Evolutionary conservation across 2,797 vertebrate genomes (phyloP).

Genomic region (Melanotaenia boesemani): DNA sequence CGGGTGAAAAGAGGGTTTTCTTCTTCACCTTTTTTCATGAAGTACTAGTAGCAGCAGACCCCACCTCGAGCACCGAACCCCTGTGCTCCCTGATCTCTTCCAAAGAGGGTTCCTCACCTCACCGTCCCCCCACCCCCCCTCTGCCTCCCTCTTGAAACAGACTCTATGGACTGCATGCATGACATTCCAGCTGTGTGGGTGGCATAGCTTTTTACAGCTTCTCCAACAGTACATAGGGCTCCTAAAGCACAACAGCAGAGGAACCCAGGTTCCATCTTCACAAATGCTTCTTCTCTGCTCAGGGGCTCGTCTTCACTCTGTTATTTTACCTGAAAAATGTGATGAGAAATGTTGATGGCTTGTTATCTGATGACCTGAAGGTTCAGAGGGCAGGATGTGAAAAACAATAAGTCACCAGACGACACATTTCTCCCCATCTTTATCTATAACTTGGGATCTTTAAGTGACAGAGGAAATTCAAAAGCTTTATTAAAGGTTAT

Average conservation of each 20-base stretch:
- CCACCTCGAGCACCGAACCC: slow-evolving; percentile 61
- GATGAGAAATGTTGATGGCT: slow-evolving; percentile 9
- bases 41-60: slow-evolving; percentile 54
- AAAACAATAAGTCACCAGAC: slow-evolving; percentile 31
- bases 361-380: slow-evolving; percentile 8
- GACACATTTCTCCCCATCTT: not conserved
- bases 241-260: slow-evolving; percentile 65
- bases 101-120: slow-evolving; percentile 48
- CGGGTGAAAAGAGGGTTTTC: slow-evolving; percentile 53
- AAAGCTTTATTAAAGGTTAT: not conserved
- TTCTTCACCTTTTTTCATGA: slow-evolving; percentile 60
- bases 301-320: not conserved
- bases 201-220: slow-evolving; percentile 86
- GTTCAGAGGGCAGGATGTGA: slow-evolving; percentile 25
- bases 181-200: slow-evolving; percentile 94
- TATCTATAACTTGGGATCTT: slow-evolving; percentile 6
- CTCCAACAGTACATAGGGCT: slow-evolving; percentile 82
- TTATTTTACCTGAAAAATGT: slow-evolving; percentile 25
- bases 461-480: slow-evolving; percentile 3
- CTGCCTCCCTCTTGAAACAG: slow-evolving; percentile 76
- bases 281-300: slow-evolving; percentile 10
- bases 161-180: slow-evolving; percentile 90
- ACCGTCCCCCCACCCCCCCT: slow-evolving; percentile 34
- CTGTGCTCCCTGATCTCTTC: slow-evolving; percentile 53
- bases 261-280: slow-evolving; percentile 56